Evolutionary conservation across 1,140 invertebrate species (phyloP), one percentile per base, ranked within the genome.

Genomic region (Danaus plexippus): DNA sequence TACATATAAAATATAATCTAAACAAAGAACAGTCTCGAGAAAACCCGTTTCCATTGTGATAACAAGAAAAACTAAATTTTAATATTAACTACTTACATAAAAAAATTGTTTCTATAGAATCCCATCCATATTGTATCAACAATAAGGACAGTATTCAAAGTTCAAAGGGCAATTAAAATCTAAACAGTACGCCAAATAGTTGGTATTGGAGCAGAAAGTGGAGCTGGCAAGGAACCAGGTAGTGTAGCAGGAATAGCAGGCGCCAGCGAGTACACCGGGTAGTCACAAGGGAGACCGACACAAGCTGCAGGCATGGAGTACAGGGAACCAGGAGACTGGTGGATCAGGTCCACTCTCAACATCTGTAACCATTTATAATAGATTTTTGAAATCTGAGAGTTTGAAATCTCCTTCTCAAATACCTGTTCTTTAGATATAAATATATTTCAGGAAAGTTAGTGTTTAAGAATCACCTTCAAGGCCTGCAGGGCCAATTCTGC

Each of bases 401-500:
- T 32, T 32, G 5, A 32, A 32, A 6, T 3, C 7, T 32, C 5
- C 2, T 32, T 32, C 22, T 4, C 22, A 32, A 4, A 6, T 32
- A 4, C 22, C 2, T 32, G 22, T 32, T 32, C 7, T 32, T 1
- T 0, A 7, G 22, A 7, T 3, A 32, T 32, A 32, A 32, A 32
- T 0, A 32, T 32, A 32, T 32, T 32, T 32, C 22, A 32, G 22
- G 22, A 6, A 32, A 6, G 3, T 15, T 1, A 15, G 5, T 7
- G 5, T 32, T 32, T 32, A 3, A 6, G 22, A 2, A 8, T 2
- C 5, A 85, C 82, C 70, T 80, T 79, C 10, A 85, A 71, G 13
- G 61, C 61, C 49, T 78, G 60, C 1, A 85, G 52, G 1, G 76
- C 77, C 32, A 60, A 67, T 49, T 80, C 74, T 3, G 82, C 80